Evolutionary conservation across 2,888 invertebrate genomes (phyloP).

Genomic region (Eupelmus urozonus): DNA sequence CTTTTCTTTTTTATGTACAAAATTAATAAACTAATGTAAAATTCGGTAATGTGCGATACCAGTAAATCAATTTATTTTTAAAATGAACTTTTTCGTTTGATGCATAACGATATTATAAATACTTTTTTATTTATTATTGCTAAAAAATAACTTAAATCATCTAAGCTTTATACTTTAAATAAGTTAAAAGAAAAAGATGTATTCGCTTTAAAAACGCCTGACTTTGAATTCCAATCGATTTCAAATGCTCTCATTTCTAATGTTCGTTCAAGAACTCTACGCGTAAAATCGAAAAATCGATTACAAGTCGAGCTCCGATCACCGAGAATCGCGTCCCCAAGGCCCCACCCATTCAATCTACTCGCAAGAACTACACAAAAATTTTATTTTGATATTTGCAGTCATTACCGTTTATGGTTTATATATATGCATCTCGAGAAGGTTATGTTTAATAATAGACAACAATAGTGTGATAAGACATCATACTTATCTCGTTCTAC

Average conservation of each 20-base stretch:
- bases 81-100: constrained; percentile 4
- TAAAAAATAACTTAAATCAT: constrained; percentile 30
- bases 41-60: constrained; percentile 7
- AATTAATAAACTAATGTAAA: constrained; percentile 28
- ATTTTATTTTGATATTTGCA: constrained; percentile 52
- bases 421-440: constrained; percentile 28
- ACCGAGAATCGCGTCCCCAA: constrained; percentile 10
- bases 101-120: not conserved
- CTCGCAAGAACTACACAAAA: constrained; percentile 49
- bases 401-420: constrained; percentile 48
- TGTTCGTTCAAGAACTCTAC: constrained; percentile 20
- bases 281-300: constrained; percentile 23
- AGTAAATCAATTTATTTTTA: constrained; percentile 22
- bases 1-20: constrained; percentile 22
- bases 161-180: constrained; percentile 33
- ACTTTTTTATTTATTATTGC: constrained; percentile 6
- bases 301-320: constrained; percentile 21
- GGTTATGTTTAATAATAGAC: constrained; percentile 67
- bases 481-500: constrained; percentile 61
- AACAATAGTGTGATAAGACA: constrained; percentile 65
- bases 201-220: constrained; percentile 8
- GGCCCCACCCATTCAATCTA: constrained; percentile 10
- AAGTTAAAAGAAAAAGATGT: constrained; percentile 26
- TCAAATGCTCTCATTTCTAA: constrained; percentile 19
- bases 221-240: constrained; percentile 19